These are phyloP conservation scores for Panurus biarmicus DNA, from an alignment of 2,113 vertebrate species.

Conservation along the genomic window DNA sequence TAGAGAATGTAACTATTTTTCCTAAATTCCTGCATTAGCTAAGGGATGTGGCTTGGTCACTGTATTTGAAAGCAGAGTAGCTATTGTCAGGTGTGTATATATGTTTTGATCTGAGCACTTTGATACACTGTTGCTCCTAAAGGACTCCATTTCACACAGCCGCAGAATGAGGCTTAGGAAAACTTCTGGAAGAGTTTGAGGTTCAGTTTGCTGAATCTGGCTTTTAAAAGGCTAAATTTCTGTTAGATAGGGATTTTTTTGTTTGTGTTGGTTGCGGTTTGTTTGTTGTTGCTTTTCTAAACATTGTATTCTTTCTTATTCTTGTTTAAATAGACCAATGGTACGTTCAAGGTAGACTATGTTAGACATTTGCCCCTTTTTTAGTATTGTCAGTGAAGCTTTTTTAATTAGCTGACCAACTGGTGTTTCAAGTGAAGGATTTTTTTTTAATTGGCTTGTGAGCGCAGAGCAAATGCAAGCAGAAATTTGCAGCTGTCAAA, in stretches of 20 bases:
- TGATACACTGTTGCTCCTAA: background rate
- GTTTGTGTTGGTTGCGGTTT: background rate
- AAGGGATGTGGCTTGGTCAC: background rate
- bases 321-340: background rate
- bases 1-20: background rate
- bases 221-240: background rate
- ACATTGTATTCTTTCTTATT: background rate
- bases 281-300: background rate
- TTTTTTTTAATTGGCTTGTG: background rate
- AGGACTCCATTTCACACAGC: background rate
- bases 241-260: background rate
- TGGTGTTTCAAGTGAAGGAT: background rate
- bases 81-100: background rate
- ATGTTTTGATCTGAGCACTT: background rate
- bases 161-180: background rate
- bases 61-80: background rate
- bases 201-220: background rate
- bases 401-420: conserved; percentile 25
- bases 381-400: background rate
- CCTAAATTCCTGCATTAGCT: background rate
- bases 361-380: background rate
- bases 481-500: background rate
- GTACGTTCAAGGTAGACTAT: background rate
- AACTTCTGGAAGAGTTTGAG: background rate
- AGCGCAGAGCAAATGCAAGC: background rate